Conservation (phyloP, 2,797 vertebrate genomes). For the Sphenodon punctatus region DNA sequence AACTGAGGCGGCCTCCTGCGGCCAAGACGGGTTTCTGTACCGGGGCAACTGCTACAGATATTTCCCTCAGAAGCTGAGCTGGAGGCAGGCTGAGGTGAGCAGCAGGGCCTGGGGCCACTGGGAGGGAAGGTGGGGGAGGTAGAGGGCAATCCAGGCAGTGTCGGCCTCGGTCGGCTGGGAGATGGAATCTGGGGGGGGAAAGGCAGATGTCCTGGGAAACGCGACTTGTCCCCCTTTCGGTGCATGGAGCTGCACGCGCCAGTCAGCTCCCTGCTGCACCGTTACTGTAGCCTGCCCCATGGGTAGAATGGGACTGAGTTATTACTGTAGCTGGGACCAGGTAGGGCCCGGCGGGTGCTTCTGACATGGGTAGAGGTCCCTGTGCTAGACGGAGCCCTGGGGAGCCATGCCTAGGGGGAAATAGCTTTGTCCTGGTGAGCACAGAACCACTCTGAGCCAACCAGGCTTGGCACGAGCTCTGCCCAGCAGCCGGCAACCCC, state of each 20-base stretch:
- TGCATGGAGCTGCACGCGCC: too few relatives aligned
- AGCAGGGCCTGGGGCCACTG: rapidly evolving
- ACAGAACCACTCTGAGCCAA: not conserved
- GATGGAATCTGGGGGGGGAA: constrained; percentile 65
- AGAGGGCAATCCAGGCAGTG: too few relatives aligned
- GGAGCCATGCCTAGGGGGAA: constrained; percentile 52
- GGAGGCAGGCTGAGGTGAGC: not conserved
- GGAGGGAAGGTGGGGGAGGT: too few relatives aligned
- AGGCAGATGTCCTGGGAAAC: constrained; percentile 39
- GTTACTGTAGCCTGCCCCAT: too few relatives aligned
- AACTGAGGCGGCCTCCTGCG: not conserved
- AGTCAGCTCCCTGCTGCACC: too few relatives aligned
- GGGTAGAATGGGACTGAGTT: too few relatives aligned
- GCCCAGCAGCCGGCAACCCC: too few relatives aligned
- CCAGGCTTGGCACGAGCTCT: not conserved
- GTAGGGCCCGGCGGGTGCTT: constrained; percentile 38
- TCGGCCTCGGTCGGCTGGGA: too few relatives aligned
- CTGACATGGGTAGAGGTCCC: constrained; percentile 61
- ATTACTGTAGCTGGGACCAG: too few relatives aligned
- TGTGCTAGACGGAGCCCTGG: constrained; percentile 64
- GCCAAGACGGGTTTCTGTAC: not conserved
- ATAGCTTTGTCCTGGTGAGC: constrained; percentile 52
- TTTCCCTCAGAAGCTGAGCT: not conserved
- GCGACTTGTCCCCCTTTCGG: too few relatives aligned
- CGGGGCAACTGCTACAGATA: not conserved